Conservation (phyloP, 2,888 invertebrate genomes). For the Brenthis hecate region DNA sequence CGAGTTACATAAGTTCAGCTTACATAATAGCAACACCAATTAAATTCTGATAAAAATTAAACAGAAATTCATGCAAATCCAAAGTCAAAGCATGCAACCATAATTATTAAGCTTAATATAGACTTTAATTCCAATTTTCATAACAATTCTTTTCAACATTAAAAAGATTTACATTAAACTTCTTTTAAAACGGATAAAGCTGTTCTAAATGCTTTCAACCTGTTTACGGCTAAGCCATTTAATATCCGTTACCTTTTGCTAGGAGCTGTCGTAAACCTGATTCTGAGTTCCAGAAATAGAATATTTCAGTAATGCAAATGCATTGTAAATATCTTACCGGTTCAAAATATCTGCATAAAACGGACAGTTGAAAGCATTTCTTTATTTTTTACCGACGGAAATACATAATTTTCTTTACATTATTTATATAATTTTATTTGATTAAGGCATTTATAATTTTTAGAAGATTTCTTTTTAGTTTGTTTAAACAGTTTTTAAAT, state of each 20-base stretch:
- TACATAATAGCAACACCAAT: no score
- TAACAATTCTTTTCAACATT: no score
- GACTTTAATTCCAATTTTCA: no score
- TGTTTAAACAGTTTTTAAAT: no score
- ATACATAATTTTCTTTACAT: background rate
- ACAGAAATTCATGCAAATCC: no score
- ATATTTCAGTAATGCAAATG: constrained; percentile 22
- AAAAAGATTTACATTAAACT: background rate
- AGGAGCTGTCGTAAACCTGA: constrained; percentile 11
- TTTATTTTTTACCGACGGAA: background rate
- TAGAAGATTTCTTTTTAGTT: no score
- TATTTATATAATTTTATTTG: background rate
- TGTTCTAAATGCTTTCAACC: background rate
- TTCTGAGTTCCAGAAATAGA: constrained; percentile 13
- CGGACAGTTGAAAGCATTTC: constrained; percentile 1
- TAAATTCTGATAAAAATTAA: no score
- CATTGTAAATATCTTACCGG: constrained; percentile 11
- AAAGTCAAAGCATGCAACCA: no score
- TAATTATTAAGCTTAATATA: no score
- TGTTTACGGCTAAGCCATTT: background rate
- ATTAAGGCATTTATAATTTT: no score
- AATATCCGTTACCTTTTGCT: constrained; percentile 8
- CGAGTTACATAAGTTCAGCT: no score
- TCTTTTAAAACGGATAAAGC: background rate
- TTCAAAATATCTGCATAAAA: constrained; percentile 7